A percentile compares a stretch with the other conserved stretches of the same genome.
Evolutionary conservation across 2,888 invertebrate genomes (phyloP).

Genomic region (Athrips mouffetella): DNA sequence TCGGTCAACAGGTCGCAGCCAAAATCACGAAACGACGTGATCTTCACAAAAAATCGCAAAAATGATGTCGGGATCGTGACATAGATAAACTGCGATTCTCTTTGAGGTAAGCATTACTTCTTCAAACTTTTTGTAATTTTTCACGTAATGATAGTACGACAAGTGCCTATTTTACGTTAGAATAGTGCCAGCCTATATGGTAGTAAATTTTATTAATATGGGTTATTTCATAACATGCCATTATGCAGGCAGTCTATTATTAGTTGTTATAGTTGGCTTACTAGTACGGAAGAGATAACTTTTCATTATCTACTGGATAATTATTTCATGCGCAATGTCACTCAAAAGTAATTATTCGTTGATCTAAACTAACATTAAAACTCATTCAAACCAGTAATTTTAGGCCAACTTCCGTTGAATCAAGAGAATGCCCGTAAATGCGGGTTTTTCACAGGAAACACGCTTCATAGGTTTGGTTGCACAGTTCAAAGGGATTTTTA

Average conservation of each 20-base stretch:
- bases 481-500: not conserved
- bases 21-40: slow-evolving; percentile 41
- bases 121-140: not conserved
- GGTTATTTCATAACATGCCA: too few species aligned
- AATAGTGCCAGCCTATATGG: too few species aligned
- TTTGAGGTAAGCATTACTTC: slow-evolving; percentile 35
- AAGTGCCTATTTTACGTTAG: too few species aligned
- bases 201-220: too few species aligned
- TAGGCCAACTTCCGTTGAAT: slow-evolving; percentile 29
- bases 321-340: slow-evolving; percentile 38
- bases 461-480: slow-evolving; percentile 19
- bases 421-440: slow-evolving; percentile 28
- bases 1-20: not conserved
- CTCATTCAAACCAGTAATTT: slow-evolving; percentile 13
- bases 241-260: not conserved
- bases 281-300: slow-evolving; percentile 24
- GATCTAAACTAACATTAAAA: slow-evolving; percentile 17
- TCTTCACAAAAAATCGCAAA: slow-evolving; percentile 32
- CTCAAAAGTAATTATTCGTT: slow-evolving; percentile 29
- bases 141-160: not conserved
- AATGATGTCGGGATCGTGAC: slow-evolving; percentile 35
- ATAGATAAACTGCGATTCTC: slow-evolving; percentile 29
- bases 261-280: slow-evolving; percentile 8
- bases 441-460: slow-evolving; percentile 25
- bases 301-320: slow-evolving; percentile 21